Conservation (phyloP, 2,888 invertebrate species). For the Stenchaetothrips biformis region DNA sequence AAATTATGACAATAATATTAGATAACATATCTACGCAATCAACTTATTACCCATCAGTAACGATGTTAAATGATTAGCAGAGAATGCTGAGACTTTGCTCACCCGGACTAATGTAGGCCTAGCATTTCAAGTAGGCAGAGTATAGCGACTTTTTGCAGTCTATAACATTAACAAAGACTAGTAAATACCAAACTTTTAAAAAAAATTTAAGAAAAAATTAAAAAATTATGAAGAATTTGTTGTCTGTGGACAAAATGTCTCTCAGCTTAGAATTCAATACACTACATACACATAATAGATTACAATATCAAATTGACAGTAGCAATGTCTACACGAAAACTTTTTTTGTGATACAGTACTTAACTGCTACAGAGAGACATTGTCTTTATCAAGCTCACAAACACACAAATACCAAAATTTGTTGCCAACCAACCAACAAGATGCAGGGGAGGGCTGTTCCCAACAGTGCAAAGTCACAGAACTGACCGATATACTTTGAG, state of each 20-base stretch:
- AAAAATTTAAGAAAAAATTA: neutral
- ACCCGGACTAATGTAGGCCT: conserved; percentile 19
- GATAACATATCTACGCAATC: conserved; percentile 14
- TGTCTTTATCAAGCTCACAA: neutral
- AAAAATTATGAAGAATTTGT: neutral
- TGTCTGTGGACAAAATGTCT: neutral
- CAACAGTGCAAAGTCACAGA: neutral
- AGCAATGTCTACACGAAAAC: neutral
- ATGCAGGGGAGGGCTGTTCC: neutral
- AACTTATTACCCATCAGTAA: neutral
- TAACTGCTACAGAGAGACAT: conserved; percentile 5
- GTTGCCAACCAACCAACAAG: neutral
- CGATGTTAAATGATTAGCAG: conserved; percentile 4
- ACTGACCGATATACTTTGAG: neutral
- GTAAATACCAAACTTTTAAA: neutral
- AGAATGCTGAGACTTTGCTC: neutral
- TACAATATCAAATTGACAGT: neutral
- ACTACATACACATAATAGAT: neutral
- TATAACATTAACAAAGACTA: conserved; percentile 25
- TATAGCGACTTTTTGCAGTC: neutral
- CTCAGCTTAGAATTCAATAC: neutral
- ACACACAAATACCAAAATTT: neutral
- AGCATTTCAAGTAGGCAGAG: conserved; percentile 18
- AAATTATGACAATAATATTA: conserved; percentile 20
- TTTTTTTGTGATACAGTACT: neutral